Base-by-base conservation (phyloP, 92 coral and sea anemone genomes). In the Porites evermanni region DNA sequence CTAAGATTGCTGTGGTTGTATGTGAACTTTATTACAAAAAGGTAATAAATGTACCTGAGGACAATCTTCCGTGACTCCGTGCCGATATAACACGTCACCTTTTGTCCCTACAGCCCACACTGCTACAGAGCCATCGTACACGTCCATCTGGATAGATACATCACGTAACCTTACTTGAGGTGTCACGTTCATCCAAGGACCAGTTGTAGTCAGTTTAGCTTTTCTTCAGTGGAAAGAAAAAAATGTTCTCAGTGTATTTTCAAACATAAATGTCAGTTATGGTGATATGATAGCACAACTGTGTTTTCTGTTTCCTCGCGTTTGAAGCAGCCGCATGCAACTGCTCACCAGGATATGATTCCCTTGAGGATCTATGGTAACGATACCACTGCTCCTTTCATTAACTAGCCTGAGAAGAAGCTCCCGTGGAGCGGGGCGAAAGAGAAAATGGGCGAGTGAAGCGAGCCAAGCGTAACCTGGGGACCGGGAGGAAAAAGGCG, bases 41-140 rank as follows among this genome's bases (percentile, higher is more conserved):
- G 67, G 20, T 63, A 14, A 63, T n/a, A 56, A 12, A 19, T 70
- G 64, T 68, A 95, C 98, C 95, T 95, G 98, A 4, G 98, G 98
- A 32, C 94, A 91, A 5, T 64, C 29, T 14, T 76, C 86, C 21
- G 99, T 91, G 12, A 96, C 99, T 12, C 95, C 98, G 21, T 93
- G 96, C 51, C 99, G 89, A 78, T 90, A 93, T 26, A 96, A 75
- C 23, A 96, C 96, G 79, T 96, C 96, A 64, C 99, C 99, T 86
- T 95, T 92, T 18, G 81, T 76, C 75, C 88, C 94, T 9, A 96
- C 99, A 24, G 94, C 95, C 99, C 98, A 96, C 20, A 96, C 95
- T 12, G 95, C 95, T 21, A 96, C 73, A 23, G 56, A 91, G 10
- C 87, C 78, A 59, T 78, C 84, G 6, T 52, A 59, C 24, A 80